Percentiles rank a stretch among this genome's conserved stretches.
Conservation (phyloP, 1,140 invertebrate genomes). For the Saxidomus purpurata region DNA sequence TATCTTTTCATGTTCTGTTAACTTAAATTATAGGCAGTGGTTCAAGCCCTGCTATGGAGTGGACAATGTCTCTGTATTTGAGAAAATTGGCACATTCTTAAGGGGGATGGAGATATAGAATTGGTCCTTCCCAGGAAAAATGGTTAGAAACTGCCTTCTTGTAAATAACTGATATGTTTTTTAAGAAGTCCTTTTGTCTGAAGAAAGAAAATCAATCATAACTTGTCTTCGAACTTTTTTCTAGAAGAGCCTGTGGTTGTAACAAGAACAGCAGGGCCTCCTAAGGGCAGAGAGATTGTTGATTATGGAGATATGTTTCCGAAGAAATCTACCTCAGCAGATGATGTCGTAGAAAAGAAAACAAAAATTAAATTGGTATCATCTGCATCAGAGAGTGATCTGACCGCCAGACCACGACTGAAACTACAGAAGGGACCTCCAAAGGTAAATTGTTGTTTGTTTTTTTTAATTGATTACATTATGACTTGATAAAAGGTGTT, state of each 20-base stretch:
- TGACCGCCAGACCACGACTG: not conserved
- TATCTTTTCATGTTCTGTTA: too few species aligned
- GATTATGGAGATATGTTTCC: constrained; percentile 58
- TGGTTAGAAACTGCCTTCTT: too few species aligned
- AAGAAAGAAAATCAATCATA: not conserved
- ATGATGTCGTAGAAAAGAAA: not conserved
- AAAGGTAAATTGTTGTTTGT: constrained; percentile 19
- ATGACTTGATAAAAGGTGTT: too few species aligned
- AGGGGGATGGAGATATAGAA: too few species aligned
- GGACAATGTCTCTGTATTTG: too few species aligned
- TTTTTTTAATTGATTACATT: too few species aligned
- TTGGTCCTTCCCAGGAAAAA: too few species aligned
- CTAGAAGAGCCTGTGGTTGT: not conserved
- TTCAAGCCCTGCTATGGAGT: too few species aligned
- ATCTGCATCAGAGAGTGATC: constrained; percentile 22
- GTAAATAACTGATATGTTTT: too few species aligned
- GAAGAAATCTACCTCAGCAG: constrained; percentile 31
- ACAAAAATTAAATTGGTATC: not conserved
- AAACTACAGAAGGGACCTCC: constrained; percentile 46
- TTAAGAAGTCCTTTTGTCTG: too few species aligned
- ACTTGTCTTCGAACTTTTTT: not conserved
- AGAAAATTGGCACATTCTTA: too few species aligned
- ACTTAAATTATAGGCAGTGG: too few species aligned
- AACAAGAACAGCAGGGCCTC: not conserved
- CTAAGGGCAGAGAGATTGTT: constrained; percentile 48